Percentiles rank a stretch among this genome's conserved stretches.
These are phyloP conservation scores for Galeopterus variegatus DNA, from an alignment of 2,113 vertebrate genomes.

Conservation along the genomic window DNA sequence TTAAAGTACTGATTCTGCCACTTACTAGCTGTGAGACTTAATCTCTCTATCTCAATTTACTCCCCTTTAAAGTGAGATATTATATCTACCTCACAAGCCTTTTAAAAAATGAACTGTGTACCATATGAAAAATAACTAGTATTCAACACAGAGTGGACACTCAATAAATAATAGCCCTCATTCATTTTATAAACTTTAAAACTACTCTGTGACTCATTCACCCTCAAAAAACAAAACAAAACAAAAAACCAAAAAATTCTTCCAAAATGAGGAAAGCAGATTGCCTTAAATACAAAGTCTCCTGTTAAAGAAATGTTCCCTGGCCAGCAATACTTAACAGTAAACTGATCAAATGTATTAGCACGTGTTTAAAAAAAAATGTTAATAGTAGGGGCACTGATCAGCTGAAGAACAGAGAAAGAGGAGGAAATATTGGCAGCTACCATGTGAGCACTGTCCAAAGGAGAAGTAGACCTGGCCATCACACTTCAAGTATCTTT, in stretches of 20 bases:
- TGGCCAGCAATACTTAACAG: neutral
- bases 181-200: conserved; percentile 10
- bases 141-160: neutral
- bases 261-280: neutral
- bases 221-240: neutral
- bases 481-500: neutral
- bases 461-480: neutral
- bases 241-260: too few relatives aligned
- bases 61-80: conserved; percentile 50
- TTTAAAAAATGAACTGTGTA: neutral
- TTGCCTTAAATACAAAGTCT: neutral
- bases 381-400: neutral
- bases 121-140: neutral
- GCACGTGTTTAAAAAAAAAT: neutral
- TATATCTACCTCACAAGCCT: neutral
- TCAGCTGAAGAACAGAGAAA: neutral
- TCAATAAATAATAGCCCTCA: neutral
- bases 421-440: neutral
- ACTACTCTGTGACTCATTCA: neutral
- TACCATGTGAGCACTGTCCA: neutral
- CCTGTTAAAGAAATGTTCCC: neutral
- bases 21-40: neutral
- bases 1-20: neutral
- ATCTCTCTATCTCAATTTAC: neutral
- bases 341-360: neutral